Evolutionary conservation across 2,888 invertebrate genomes (phyloP), one percentile per base, ranked within the genome.

Genomic region (Alcis repandata): DNA sequence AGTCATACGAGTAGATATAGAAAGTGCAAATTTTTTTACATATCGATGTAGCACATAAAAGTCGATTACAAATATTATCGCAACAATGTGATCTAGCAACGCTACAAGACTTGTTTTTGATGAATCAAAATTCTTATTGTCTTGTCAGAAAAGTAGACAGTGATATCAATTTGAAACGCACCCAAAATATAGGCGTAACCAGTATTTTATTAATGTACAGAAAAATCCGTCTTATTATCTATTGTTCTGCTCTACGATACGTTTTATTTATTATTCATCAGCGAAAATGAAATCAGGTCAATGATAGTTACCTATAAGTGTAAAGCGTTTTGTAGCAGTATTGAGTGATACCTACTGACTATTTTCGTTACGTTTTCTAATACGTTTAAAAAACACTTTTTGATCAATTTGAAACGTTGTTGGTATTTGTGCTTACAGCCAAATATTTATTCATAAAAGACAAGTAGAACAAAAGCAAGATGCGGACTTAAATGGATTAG

Each of bases 91-190:
- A 76, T 77, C 73, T 64, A 59, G 43, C 56, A 58, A 36, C 60
- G 59, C 58, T 59, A 61, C 59, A 61, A 66, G 65, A 65, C 69
- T 73, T 70, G 71, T 75, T 74, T 71, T 71, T 77, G 75, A 78
- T 77, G 75, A 72, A 78, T 79, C 69, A 71, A 75, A 66, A 70
- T 68, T 68, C 67, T 77, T 76, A 84, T 84, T 85, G 85, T 85
- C 69, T 77, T 84, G 85, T 85, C 85, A 79, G 57, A 75, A 74
- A 56, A 54, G 67, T 67, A 72, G 74, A 74, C 76, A 78, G 71
- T 74, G 70, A 76, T 80, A 83, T 84, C 78, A 79, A 82, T 84
- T 79, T 75, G 71, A 38, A 19, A 41, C n/a, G 6, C 58, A 51
- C 69, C 71, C 71, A 62, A 72, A 73, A 71, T 75, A 71, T 72